Base-by-base conservation (phyloP, 2,113 vertebrate species). In the Noctilio leporinus region DNA sequence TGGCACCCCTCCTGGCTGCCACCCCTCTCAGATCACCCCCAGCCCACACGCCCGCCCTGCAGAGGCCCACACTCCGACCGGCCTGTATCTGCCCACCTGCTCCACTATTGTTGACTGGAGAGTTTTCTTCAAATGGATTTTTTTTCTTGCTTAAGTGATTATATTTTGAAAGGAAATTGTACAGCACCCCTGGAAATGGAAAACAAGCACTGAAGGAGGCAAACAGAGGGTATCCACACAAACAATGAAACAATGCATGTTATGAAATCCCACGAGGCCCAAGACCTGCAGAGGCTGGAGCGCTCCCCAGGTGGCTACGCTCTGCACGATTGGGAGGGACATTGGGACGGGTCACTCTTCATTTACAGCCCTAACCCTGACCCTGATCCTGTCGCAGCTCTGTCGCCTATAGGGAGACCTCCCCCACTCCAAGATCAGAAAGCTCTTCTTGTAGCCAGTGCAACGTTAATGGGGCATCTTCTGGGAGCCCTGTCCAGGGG, bases 151-250 rank as follows among this genome's bases (percentile, higher is more conserved):
- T 92, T 91, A 96, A 96, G 88, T 93, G 95, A 95, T 95, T 95
- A 73, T 95, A 96, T 96, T 95, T 97, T 97, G 93, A 96, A 96
- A 95, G 75, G 70, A 93, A 96, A 70, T 65, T 92, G 86, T 89
- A 81, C 75, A 81, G 92, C 84, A 30, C 86, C 33, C 22, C 64
- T 95, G 84, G 92, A 97, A 93, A 95, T 78, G 76, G 94, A 96
- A 96, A 96, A 93, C 92, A 96, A 85, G 95, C 94, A 49, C 69
- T 1, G 0, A 38, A 47, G 95, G 89, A 3, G 3, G 95, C 96
- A 84, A 70, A 89, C 43, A 83, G 92, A 86, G 93, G 43, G 73
- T 2, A 64, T 78, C 72, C 2, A 0, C 2, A 45, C 83, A 94
- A 96, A 95, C 38, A 67, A 83, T 53, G 53, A 55, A 88, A 90